These are phyloP conservation scores for Istiophorus platypterus DNA, from an alignment of 2,113 vertebrate genomes.

Conservation along the genomic window DNA sequence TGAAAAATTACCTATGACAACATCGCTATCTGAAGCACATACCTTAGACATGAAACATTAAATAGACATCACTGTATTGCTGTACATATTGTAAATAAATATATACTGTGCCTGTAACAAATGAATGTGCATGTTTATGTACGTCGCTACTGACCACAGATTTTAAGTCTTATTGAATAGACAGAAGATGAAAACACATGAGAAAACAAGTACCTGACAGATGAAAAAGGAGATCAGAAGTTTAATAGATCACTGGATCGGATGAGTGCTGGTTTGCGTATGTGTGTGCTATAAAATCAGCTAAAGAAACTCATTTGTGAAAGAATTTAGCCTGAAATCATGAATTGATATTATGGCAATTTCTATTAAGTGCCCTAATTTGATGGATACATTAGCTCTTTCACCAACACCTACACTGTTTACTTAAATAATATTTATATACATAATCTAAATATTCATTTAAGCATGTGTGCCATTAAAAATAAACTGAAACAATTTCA, in stretches of 20 bases:
- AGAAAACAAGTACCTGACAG: not conserved
- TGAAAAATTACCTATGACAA: too few species aligned
- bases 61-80: too few species aligned
- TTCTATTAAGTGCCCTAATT: not conserved
- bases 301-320: not conserved
- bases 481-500: not conserved
- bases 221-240: too few species aligned
- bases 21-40: too few species aligned
- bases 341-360: not conserved
- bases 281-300: not conserved
- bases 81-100: too few species aligned
- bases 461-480: not conserved
- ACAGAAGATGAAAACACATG: not conserved
- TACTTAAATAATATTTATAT: not conserved
- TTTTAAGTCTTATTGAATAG: not conserved
- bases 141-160: not conserved
- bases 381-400: not conserved
- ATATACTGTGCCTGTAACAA: too few species aligned
- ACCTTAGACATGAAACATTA: too few species aligned
- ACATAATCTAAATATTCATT: slow-evolving; percentile 2
- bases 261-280: not conserved
- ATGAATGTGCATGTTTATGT: not conserved
- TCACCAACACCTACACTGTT: not conserved
- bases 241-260: not conserved
- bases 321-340: not conserved